Conservation (phyloP, 2,888 invertebrate genomes). For the Eubasilissa splendida region DNA sequence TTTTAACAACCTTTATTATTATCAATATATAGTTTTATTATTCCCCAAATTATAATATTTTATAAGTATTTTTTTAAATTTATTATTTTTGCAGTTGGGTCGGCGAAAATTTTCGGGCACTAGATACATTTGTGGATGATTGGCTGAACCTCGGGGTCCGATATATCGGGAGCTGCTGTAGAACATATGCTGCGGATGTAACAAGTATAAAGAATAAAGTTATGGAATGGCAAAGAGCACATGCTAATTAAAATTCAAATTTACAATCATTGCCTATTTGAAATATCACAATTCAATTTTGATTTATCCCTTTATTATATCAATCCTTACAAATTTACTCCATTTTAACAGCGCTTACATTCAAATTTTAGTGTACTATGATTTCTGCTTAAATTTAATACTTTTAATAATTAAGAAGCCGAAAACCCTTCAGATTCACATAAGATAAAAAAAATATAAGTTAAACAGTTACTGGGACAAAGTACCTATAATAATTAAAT, state of each 20-base stretch:
- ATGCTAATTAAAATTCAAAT: not conserved
- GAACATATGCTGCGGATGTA: constrained; percentile 81
- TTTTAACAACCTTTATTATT: not conserved
- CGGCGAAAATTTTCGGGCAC: constrained; percentile 71
- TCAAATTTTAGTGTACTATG: no score
- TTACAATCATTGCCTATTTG: not conserved
- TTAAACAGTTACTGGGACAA: no score
- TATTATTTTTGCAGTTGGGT: constrained; percentile 70
- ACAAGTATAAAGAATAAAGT: constrained; percentile 73
- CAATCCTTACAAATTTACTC: no score
- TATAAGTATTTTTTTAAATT: constrained; percentile 24
- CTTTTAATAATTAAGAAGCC: no score
- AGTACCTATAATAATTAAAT: no score
- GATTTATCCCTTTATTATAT: no score
- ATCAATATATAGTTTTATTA: not conserved
- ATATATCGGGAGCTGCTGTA: constrained; percentile 89
- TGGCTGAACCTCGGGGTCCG: constrained; percentile 82
- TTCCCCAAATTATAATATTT: not conserved
- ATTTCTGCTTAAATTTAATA: no score
- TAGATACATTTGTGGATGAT: constrained; percentile 70
- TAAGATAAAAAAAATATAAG: no score
- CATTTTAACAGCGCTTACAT: no score
- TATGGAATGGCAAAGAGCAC: constrained; percentile 59
- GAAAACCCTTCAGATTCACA: no score
- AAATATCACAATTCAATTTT: no score